A percentile compares a stretch with the other conserved stretches of the same genome.
Conservation (phyloP, 2,113 vertebrate species). For the Pampusana beccarii region DNA sequence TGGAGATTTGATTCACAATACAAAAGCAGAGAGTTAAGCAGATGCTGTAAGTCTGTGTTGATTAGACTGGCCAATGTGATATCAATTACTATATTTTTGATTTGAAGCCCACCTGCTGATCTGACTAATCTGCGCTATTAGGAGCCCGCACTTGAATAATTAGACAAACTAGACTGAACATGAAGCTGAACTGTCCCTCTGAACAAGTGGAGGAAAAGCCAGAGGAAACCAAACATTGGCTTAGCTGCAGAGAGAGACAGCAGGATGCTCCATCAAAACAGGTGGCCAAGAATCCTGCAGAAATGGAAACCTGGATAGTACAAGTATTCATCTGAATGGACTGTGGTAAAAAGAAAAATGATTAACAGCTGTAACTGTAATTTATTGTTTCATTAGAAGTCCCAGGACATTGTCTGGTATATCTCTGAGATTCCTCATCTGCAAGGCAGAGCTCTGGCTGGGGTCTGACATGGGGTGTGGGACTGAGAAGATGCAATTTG, state of each 20-base stretch:
- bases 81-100: slow-evolving; percentile 31
- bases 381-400: background rate
- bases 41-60: background rate
- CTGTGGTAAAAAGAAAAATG: background rate
- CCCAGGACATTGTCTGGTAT: background rate
- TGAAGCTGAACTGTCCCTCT: background rate
- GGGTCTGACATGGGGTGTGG: background rate
- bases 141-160: background rate
- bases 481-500: background rate
- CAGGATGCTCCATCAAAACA: background rate
- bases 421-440: background rate
- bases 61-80: background rate
- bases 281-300: background rate
- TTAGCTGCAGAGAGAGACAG: background rate
- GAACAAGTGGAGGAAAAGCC: background rate
- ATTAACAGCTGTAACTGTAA: background rate
- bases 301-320: background rate
- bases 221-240: background rate
- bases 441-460: background rate
- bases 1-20: slow-evolving; percentile 12
- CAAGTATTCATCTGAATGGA: background rate
- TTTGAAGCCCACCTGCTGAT: background rate
- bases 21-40: background rate
- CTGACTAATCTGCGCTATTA: background rate
- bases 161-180: background rate